Conservation (phyloP, 2,888 invertebrate species). For the Phlogophora meticulosa region DNA sequence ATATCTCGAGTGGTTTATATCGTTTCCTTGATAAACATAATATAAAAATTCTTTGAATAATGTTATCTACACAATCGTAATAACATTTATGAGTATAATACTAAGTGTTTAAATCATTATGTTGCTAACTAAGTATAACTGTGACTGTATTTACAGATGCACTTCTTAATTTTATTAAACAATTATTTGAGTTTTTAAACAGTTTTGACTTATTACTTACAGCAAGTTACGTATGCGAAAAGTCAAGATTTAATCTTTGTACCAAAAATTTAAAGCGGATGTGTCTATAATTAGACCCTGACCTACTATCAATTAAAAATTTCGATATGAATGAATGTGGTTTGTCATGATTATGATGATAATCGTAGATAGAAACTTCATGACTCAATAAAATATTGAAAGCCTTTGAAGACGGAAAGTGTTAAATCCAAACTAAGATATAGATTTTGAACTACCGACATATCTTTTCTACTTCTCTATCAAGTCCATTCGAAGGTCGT, state of each 20-base stretch:
- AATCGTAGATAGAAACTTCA: background rate
- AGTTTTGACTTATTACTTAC: too few relatives aligned
- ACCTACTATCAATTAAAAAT: conserved; percentile 11
- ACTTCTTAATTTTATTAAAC: background rate
- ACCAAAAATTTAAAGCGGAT: conserved; percentile 5
- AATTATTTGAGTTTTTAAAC: background rate
- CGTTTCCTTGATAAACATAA: conserved; percentile 73
- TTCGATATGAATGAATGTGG: background rate
- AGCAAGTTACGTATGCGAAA: conserved; percentile 41
- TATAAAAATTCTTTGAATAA: conserved; percentile 68
- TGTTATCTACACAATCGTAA: conserved; percentile 54
- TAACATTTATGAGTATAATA: conserved; percentile 40
- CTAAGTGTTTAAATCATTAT: conserved; percentile 30
- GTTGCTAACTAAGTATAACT: conserved; percentile 5
- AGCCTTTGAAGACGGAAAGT: too few relatives aligned
- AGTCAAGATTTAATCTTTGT: conserved; percentile 36
- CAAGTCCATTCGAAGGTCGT: too few relatives aligned
- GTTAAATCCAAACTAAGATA: too few relatives aligned
- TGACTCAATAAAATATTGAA: background rate
- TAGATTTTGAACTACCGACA: too few relatives aligned
- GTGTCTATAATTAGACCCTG: conserved; percentile 32
- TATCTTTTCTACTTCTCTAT: too few relatives aligned
- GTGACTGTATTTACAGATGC: background rate
- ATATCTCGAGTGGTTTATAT: conserved; percentile 79
- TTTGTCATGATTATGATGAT: conserved; percentile 4